Evolutionary conservation across 2,888 invertebrate species (phyloP), one percentile per base, ranked within the genome.

Genomic region (Druceiella hillmani): DNA sequence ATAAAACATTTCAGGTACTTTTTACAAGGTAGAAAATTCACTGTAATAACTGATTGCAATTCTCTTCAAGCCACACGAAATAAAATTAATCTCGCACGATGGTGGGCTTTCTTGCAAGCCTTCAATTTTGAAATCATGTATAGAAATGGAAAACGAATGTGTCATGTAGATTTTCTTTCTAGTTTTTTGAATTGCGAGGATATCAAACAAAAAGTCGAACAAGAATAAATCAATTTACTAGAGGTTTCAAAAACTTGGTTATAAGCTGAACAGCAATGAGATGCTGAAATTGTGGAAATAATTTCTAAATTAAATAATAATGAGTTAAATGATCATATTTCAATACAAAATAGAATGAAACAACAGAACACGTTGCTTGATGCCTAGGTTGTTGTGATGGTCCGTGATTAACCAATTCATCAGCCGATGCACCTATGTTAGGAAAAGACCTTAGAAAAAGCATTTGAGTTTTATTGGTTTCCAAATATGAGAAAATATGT

Each of bases 381-480:
- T 55, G 1, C 54, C 53, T 0, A 32, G 47, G 6, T 31, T 50
- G 5, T 40, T 52, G 2, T 29, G 43, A 1, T 56, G 55, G 54
- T 48, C 53, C 0, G 39, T 56, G 5, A 48, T 55, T 3, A 51
- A 53, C 31, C 41, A 51, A 30, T 53, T 2, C 54, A 55, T 22
- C 48, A 50, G 1, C 25, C 42, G 2, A 27, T 49, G 13, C 54
- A 55, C 22, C 28, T 53, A 1, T 52, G 52, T 2, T 48, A 41
- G 38, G 46, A 52, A 1, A 54, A 54, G 24, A 50, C 52, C 0
- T 25, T 50, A 2, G 47, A 51, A 10, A 50, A 54, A 33, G n/a
- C 49, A 0, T 54, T 52, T 16, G 43, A 55, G 3, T 33, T 43
- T 10, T 56, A 54, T 22, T 58, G 56, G 56, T 58, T 57, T 30